Base-by-base conservation (phyloP, 2,888 invertebrate species). In the Eupithecia subfuscata region DNA sequence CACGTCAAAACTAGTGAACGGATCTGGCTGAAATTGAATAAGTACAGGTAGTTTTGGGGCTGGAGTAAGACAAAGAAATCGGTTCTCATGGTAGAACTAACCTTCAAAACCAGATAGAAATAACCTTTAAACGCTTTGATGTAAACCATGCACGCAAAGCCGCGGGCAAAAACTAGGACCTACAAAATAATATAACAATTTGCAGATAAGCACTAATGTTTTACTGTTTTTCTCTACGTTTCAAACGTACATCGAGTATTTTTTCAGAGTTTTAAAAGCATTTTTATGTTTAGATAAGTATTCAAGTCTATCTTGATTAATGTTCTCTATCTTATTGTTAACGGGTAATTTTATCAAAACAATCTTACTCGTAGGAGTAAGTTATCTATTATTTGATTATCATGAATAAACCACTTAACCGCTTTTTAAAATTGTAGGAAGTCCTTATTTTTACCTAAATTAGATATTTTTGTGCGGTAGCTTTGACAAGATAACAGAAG, bases 191-290 rank as follows among this genome's bases (percentile, higher is more conserved):
- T 40, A 40, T 40, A 30, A 30, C 14, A 43, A 45, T 52, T 52
- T 52, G 8, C n/a, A 14, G 9, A 52, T n/a, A 1, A 52, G 0
- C n/a, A 52, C 52, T 9, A 45, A 18, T 6, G 6, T 3, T 52
- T 52, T 1, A 52, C 11, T 56, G 22, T 56, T 11, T 56, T 56
- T 56, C 11, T 56, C n/a, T 56, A 4, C 22, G 22, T 56, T 56
- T 3, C 56, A 56, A 3, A n/a, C 7, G n/a, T 56, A 22, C 22
- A 0, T n/a, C 52, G 56, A 11, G 9, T 12, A 22, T 56, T 22
- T 11, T 56, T 22, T 18, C 45, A n/a, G 48, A 18, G 9, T 68
- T 68, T 68, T 68, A 45, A 45, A 68, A 68, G 68, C 43, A 16
- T 45, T 68, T 43, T 68, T 8, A 43, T 68, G 68, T 68, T 16